Evolutionary conservation across 2,113 vertebrate genomes (phyloP).

Genomic region (Vulpes ferrilata): DNA sequence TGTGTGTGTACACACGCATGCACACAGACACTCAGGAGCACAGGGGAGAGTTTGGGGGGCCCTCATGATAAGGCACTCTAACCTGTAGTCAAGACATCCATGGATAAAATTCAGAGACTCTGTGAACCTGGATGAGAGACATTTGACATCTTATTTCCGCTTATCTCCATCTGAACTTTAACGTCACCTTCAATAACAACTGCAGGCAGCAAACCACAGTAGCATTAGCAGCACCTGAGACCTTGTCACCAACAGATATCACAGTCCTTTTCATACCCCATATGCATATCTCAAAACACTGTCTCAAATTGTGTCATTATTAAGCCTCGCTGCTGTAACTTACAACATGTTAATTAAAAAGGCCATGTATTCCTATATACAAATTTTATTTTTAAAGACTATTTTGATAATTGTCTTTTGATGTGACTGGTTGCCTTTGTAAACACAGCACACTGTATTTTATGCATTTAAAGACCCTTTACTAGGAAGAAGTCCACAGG

Average conservation of each 20-base stretch:
- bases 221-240: not conserved
- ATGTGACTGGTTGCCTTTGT: not conserved
- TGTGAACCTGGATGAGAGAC: not conserved
- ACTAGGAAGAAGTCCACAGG: not conserved
- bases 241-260: not conserved
- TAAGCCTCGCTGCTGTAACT: not conserved
- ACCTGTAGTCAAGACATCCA: not conserved
- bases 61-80: too few relatives aligned
- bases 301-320: not conserved
- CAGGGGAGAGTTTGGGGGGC: not conserved
- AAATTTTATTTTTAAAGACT: not conserved
- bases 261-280: not conserved
- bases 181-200: not conserved
- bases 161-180: not conserved
- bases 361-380: not conserved
- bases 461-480: not conserved
- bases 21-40: not conserved
- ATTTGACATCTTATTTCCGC: not conserved
- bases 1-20: not conserved
- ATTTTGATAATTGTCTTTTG: not conserved
- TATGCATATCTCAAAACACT: not conserved
- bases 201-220: not conserved
- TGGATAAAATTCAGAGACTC: not conserved
- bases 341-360: not conserved
- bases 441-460: not conserved